Base-by-base conservation (phyloP, 2,113 vertebrate species). In the Phoenicopterus ruber region DNA sequence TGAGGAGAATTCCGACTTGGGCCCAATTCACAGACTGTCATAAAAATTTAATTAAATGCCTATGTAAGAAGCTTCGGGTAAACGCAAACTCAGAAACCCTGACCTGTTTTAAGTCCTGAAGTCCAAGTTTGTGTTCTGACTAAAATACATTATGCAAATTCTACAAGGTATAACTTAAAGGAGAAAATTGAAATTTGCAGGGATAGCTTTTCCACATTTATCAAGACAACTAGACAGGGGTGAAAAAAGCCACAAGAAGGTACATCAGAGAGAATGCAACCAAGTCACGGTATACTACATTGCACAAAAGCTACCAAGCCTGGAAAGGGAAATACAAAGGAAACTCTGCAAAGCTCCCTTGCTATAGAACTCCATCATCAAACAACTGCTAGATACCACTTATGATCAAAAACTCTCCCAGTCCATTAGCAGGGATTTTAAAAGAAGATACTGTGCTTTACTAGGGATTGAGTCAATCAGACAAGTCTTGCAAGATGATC, bases 301-400 rank as follows among this genome's bases (percentile, higher is more conserved):
- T 13, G 26, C 57, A 62, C 29, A 93, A 88, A 88, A 78, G 49
- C 91, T 57, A 82, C 47, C 18, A 71, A 78, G 71, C 49, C 38
- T 61, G 66, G 86, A 61, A 78, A 77, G 21, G 17, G 47, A 86
- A 93, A 90, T 50, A 94, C 29, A 95, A 93, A 91, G 46, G 78
- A 44, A 61, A 80, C 17, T 76, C 42, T 74, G 76, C 44, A 72
- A 90, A 96, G 78, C 88, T 61, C 62, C 65, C 46, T 77, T 46
- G 49, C 44, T 94, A 84, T 4, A 91, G 82, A 94, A 78, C 72
- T 83, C 63, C 67, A 74, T 26, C 79, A 92, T 90, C 95, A 94
- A 94, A 94, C 63, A 90, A 66, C 52, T 71, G 25, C 69, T 50
- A 89, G 52, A 89, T 67, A 72, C 52, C 66, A 82, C 65, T 69